These are phyloP conservation scores for Mesochorus sp. DNA, from an alignment of 2,888 invertebrate genomes.

Conservation along the genomic window DNA sequence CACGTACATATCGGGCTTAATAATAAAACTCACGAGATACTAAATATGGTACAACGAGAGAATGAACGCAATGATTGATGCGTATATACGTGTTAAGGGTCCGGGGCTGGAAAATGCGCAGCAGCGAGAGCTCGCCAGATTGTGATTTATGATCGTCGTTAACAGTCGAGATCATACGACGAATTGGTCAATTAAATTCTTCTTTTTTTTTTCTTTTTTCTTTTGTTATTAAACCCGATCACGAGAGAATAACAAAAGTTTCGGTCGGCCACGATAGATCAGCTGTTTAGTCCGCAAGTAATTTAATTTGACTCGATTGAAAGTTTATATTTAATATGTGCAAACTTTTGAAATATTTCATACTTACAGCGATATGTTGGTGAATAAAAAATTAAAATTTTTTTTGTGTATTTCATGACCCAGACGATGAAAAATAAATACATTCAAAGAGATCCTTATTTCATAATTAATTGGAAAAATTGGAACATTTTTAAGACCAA, in stretches of 20 bases:
- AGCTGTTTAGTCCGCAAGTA: too few species aligned
- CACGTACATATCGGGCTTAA: neutral
- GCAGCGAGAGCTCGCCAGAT: slow-evolving; percentile 61
- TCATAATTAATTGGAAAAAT: neutral
- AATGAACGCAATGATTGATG: slow-evolving; percentile 17
- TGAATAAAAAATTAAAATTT: too few species aligned
- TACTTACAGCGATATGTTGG: too few species aligned
- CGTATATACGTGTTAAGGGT: slow-evolving; percentile 1
- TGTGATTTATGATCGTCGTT: slow-evolving; percentile 66
- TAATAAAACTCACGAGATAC: slow-evolving; percentile 18
- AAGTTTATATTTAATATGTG: too few species aligned
- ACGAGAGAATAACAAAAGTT: neutral
- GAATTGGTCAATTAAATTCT: slow-evolving; percentile 59
- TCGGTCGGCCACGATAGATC: too few species aligned
- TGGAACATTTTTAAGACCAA: neutral
- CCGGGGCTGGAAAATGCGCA: slow-evolving; percentile 65
- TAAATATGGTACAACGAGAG: slow-evolving; percentile 27
- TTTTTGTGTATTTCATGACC: too few species aligned
- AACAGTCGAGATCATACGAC: slow-evolving; percentile 31
- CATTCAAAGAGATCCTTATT: neutral
- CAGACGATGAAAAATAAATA: neutral
- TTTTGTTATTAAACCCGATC: too few species aligned
- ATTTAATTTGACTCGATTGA: too few species aligned
- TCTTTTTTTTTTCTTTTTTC: slow-evolving; percentile 30
- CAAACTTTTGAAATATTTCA: too few species aligned